Percentiles rank a stretch among this genome's conserved stretches.
These are phyloP conservation scores for Oxyura jamaicensis DNA, from an alignment of 2,113 vertebrate genomes.

Conservation along the genomic window DNA sequence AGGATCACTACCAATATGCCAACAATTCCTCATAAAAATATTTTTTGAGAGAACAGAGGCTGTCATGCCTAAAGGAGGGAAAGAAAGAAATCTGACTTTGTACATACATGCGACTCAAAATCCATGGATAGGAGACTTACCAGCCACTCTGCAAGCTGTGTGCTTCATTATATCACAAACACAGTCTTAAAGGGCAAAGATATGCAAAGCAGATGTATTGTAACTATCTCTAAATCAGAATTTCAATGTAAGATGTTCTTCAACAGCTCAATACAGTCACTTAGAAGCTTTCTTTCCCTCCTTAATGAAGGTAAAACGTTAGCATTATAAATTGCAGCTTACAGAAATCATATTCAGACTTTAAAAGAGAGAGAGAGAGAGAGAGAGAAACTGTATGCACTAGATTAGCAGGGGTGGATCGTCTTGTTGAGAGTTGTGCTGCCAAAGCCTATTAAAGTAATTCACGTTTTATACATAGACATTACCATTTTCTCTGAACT, in stretches of 20 bases:
- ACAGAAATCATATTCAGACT: conserved; percentile 42
- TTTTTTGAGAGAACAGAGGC: not conserved
- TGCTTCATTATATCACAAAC: conserved; percentile 21
- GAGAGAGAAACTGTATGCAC: not conserved
- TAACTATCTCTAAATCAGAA: conserved; percentile 28
- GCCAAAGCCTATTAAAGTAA: conserved; percentile 64
- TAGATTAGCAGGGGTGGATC: conserved; percentile 26
- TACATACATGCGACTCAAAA: not conserved
- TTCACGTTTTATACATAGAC: conserved; percentile 53
- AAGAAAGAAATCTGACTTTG: not conserved
- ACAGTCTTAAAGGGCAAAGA: conserved; percentile 43
- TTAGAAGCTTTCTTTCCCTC: not conserved
- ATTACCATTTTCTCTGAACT: conserved; percentile 70
- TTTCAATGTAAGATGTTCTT: not conserved
- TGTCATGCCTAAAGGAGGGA: not conserved
- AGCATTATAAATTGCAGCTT: conserved; percentile 51
- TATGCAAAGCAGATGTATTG: conserved; percentile 34
- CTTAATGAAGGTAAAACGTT: conserved; percentile 34
- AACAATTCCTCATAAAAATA: not conserved
- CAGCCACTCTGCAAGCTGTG: conserved; percentile 6
- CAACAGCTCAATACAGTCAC: not conserved
- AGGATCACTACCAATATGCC: not conserved
- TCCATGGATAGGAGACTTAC: not conserved
- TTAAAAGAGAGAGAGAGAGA: not conserved
- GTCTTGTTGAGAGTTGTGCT: conserved; percentile 59